phyloP scores from a whole-genome alignment of 1,140 invertebrate genomes.

The Drosophila pallidifrons region DNA sequence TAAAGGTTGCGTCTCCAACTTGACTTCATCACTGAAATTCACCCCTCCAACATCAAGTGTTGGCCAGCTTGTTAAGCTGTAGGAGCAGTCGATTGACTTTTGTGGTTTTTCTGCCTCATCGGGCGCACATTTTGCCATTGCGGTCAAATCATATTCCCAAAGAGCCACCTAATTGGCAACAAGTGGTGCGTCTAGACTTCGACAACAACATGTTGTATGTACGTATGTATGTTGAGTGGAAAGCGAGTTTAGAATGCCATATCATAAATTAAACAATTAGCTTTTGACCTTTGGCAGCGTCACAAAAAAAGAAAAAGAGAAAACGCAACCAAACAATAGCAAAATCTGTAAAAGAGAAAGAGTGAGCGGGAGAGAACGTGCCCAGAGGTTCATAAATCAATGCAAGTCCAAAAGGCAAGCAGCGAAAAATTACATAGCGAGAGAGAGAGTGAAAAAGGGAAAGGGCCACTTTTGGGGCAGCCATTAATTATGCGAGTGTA shows the following conservation, averaged over 20 bases:
- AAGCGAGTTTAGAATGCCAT: neutral
- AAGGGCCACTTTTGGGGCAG: neutral
- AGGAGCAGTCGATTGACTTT: conserved; percentile 34
- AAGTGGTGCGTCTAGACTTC: conserved; percentile 32
- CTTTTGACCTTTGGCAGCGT: conserved; percentile 20
- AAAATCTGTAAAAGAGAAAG: no score
- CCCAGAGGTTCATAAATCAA: conserved; percentile 45
- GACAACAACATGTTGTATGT: neutral
- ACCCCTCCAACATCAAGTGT: neutral
- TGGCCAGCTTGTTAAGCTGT: neutral
- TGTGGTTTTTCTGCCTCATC: conserved; percentile 24
- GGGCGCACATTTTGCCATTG: conserved; percentile 11
- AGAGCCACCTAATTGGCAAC: conserved; percentile 43
- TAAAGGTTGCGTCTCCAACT: neutral
- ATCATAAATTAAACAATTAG: conserved; percentile 51
- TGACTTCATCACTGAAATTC: neutral
- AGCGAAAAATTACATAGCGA: neutral
- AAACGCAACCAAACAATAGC: conserved; percentile 22
- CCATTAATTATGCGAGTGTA: conserved; percentile 72
- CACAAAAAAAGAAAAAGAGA: neutral
- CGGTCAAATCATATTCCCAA: conserved; percentile 36
- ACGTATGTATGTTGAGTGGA: no score
- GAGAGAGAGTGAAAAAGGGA: neutral
- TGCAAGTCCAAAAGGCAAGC: conserved; percentile 37
- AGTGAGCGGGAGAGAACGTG: neutral